phyloP scores from a whole-genome alignment of 2,113 vertebrate genomes.

The Amia ocellicauda region DNA sequence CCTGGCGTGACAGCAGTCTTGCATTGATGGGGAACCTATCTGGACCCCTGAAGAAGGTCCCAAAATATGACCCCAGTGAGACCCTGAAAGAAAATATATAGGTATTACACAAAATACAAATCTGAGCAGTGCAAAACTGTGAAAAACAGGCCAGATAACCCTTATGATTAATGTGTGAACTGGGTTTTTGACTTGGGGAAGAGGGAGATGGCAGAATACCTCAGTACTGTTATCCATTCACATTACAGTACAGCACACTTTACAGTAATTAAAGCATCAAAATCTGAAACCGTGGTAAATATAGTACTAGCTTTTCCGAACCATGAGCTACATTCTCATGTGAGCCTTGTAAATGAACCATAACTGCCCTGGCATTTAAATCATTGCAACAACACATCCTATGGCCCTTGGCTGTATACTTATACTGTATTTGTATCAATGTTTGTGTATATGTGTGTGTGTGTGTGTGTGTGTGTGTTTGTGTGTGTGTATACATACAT shows the following conservation, averaged over 20 bases:
- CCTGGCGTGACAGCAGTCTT: too few relatives aligned
- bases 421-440: constrained; percentile 26
- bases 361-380: constrained; percentile 2
- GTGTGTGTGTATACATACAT: neutral
- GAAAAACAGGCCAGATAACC: too few relatives aligned
- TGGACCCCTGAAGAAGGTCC: too few relatives aligned
- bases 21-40: too few relatives aligned
- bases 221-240: neutral
- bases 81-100: too few relatives aligned
- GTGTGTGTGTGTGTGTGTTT: constrained; percentile 13
- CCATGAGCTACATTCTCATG: neutral
- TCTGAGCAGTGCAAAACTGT: too few relatives aligned
- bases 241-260: too few relatives aligned
- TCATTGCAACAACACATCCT: constrained; percentile 7
- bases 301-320: neutral
- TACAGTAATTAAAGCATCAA: too few relatives aligned
- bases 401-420: constrained; percentile 21
- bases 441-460: neutral
- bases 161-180: too few relatives aligned
- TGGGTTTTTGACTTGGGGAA: neutral
- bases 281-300: neutral
- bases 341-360: neutral
- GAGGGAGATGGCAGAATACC: neutral
- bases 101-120: too few relatives aligned
- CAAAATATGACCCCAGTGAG: too few relatives aligned